These are phyloP conservation scores for Hippolais icterina DNA, from an alignment of 2,113 vertebrate species.

Conservation along the genomic window DNA sequence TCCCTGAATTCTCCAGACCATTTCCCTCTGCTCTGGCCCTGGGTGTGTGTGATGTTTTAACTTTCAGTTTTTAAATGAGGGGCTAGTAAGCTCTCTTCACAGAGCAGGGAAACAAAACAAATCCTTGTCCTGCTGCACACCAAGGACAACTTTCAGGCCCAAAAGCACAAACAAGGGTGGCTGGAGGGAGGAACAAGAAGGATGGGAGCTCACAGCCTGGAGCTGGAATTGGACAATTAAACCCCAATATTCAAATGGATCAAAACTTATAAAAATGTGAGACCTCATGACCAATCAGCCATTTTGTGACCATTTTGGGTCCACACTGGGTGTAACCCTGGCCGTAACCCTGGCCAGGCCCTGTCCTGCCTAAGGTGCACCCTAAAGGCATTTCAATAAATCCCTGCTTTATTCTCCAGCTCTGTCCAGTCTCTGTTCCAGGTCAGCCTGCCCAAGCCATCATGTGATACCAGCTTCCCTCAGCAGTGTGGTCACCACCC, in stretches of 20 bases:
- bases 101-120: background rate
- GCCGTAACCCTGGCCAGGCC: background rate
- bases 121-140: background rate
- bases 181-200: background rate
- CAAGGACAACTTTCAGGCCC: background rate
- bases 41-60: background rate
- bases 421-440: background rate
- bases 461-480: background rate
- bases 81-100: background rate
- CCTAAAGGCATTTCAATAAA: background rate
- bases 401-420: background rate
- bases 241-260: background rate
- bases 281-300: background rate
- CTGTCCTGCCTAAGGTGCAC: background rate
- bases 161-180: background rate
- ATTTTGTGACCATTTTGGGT: background rate
- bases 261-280: background rate
- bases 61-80: background rate
- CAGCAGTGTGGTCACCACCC: fast-evolving
- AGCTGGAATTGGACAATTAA: background rate
- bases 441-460: background rate
- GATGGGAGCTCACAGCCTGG: background rate
- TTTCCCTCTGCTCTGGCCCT: background rate
- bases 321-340: background rate
- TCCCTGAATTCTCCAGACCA: background rate